phyloP scores from a whole-genome alignment of 1,140 invertebrate species.

The Trichonephila clavipes region DNA sequence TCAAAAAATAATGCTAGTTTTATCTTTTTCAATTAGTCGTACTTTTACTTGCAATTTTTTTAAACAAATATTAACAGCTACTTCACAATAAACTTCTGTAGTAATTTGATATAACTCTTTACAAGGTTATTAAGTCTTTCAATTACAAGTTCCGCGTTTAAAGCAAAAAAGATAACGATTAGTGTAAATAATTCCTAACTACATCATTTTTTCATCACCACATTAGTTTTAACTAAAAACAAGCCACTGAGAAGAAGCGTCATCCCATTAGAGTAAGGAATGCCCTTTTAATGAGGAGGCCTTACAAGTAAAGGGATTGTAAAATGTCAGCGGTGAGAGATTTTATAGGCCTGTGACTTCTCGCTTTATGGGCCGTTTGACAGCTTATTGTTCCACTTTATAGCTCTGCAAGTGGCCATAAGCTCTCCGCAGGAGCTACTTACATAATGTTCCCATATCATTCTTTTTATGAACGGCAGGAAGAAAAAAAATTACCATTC shows the following conservation, averaged over 20 bases:
- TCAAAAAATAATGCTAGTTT: too few species aligned
- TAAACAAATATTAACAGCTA: too few species aligned
- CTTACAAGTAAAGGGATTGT: slow-evolving; percentile 23
- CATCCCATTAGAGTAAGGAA: background rate
- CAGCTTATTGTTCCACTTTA: slow-evolving; percentile 74
- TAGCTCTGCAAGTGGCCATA: slow-evolving; percentile 71
- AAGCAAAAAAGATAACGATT: background rate
- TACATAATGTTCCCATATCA: slow-evolving; percentile 63
- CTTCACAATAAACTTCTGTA: too few species aligned
- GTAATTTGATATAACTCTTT: too few species aligned
- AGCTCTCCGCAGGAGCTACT: slow-evolving; percentile 49
- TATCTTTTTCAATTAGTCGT: too few species aligned
- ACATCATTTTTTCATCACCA: too few species aligned
- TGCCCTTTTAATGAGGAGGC: slow-evolving; percentile 4
- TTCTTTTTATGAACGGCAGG: slow-evolving; percentile 32
- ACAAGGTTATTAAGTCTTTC: too few species aligned
- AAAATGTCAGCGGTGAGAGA: slow-evolving; percentile 72
- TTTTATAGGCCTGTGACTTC: slow-evolving; percentile 68
- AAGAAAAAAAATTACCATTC: slow-evolving; percentile 50
- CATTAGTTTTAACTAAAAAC: too few species aligned
- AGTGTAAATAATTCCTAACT: background rate
- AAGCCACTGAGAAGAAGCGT: background rate
- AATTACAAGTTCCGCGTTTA: too few species aligned
- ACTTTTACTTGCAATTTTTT: too few species aligned
- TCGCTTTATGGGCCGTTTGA: slow-evolving; percentile 73